Conservation (phyloP, 1,140 invertebrate genomes). For the Telenomus remus region DNA sequence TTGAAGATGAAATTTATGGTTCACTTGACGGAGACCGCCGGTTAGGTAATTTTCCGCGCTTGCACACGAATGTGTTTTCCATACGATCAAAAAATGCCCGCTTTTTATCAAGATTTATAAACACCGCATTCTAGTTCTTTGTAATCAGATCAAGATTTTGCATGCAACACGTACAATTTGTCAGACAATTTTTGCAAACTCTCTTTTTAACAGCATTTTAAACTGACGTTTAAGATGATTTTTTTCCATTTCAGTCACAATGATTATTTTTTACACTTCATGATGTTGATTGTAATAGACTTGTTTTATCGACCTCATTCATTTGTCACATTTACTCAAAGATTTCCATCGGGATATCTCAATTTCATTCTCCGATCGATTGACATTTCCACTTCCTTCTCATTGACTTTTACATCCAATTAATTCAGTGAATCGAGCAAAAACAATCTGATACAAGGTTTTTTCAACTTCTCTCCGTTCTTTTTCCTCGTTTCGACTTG, state of each 20-base stretch:
- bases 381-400: background rate
- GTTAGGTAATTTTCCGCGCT: slow-evolving; percentile 19
- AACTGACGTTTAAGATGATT: too few relatives aligned
- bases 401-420: background rate
- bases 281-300: too few relatives aligned
- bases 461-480: background rate
- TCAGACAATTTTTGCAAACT: too few relatives aligned
- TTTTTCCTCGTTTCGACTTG: too few relatives aligned
- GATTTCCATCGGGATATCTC: slow-evolving; percentile 18
- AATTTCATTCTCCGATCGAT: slow-evolving; percentile 13
- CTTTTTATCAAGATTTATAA: slow-evolving; percentile 31
- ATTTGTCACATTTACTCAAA: slow-evolving; percentile 13
- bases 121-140: slow-evolving; percentile 31
- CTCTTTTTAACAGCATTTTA: too few relatives aligned
- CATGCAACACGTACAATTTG: background rate
- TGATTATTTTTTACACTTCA: too few relatives aligned
- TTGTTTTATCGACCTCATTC: too few relatives aligned
- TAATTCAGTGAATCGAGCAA: background rate
- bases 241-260: too few relatives aligned
- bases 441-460: background rate
- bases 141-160: slow-evolving; percentile 19
- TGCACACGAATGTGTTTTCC: slow-evolving; percentile 12
- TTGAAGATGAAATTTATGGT: slow-evolving; percentile 26
- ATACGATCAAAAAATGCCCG: slow-evolving; percentile 13
- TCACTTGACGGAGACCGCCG: slow-evolving; percentile 26